A percentile compares a stretch with the other conserved stretches of the same genome.
These are phyloP conservation scores for Eilema depressum DNA, from an alignment of 2,888 invertebrate genomes.

Conservation along the genomic window DNA sequence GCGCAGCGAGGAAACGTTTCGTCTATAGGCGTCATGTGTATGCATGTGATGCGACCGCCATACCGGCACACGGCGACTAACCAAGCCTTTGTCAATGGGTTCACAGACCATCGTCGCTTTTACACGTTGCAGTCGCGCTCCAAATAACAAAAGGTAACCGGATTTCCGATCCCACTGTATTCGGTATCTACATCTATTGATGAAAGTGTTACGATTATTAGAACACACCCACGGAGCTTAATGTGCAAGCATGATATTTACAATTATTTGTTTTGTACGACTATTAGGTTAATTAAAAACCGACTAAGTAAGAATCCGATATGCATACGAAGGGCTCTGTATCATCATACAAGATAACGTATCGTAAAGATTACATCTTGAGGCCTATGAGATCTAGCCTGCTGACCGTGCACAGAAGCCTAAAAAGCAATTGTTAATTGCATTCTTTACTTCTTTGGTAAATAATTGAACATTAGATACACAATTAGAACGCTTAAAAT, in stretches of 20 bases:
- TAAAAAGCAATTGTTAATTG: not conserved
- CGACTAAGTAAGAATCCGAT: not conserved
- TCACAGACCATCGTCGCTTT: conserved; percentile 73
- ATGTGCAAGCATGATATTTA: conserved; percentile 16
- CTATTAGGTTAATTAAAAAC: not conserved
- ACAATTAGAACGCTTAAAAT: no score
- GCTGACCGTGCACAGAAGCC: not conserved
- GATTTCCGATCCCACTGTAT: conserved; percentile 73
- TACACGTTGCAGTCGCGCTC: conserved; percentile 78
- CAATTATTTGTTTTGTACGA: not conserved
- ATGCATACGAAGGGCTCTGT: not conserved
- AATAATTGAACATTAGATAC: not conserved
- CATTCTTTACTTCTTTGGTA: not conserved
- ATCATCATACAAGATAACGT: not conserved
- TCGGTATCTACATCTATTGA: conserved; percentile 53
- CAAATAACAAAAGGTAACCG: conserved; percentile 78
- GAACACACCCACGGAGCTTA: conserved; percentile 40
- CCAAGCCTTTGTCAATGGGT: conserved; percentile 73
- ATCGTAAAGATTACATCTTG: no score
- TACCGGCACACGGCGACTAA: conserved; percentile 51
- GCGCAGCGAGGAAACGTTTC: conserved; percentile 46
- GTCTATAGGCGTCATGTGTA: conserved; percentile 47
- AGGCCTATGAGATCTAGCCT: not conserved
- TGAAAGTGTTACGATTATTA: conserved; percentile 44
- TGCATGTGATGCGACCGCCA: conserved; percentile 68